Base-by-base conservation (phyloP, 2,888 invertebrate genomes). In the Ornithoptera priamus region DNA sequence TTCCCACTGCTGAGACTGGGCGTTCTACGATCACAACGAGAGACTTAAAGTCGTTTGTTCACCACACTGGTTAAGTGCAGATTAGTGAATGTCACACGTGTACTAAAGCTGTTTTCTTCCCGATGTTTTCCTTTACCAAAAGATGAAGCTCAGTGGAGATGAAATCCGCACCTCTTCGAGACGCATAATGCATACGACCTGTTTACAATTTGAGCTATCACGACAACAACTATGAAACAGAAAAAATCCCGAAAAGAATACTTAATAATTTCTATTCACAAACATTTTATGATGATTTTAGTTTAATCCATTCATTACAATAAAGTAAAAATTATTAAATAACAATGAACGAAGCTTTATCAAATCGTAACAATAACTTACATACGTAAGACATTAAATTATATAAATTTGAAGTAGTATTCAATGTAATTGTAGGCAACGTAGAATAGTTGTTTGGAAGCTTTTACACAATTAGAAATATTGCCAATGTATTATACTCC, bases 381-480 rank as follows among this genome's bases (percentile, higher is more conserved):
- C 84, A 88, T 88, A 89, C 87, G 87, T 90, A 90, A 87, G 87
- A 75, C 10, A 53, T 67, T 17, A 63, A 67, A 79, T 78, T 22
- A 79, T 80, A 78, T 82, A 76, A 78, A 63, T 77, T 82, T 79
- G 73, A 73, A 78, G 77, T 78, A 82, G 83, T 78, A 78, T 80
- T 77, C 77, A 74, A 72, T 79, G 81, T 79, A 77, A 75, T n/a
- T 75, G 80, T 88, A 89, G 85, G 80, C 69, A 81, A 79, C 70
- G 87, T 90, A 87, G 87, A 78, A 81, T 91, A 91, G 91, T 87
- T 84, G 91, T 92, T 92, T 92, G 86, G 92, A 92, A 79, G 92
- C 92, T 92, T 92, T 92, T 92, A 92, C 92, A 92, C 90, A 75
- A 85, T 81, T 89, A 88, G 83, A 78, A 79, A 81, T 84, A 85